Conservation (phyloP, 2,113 vertebrate species). For the Sylvilagus bachmani region DNA sequence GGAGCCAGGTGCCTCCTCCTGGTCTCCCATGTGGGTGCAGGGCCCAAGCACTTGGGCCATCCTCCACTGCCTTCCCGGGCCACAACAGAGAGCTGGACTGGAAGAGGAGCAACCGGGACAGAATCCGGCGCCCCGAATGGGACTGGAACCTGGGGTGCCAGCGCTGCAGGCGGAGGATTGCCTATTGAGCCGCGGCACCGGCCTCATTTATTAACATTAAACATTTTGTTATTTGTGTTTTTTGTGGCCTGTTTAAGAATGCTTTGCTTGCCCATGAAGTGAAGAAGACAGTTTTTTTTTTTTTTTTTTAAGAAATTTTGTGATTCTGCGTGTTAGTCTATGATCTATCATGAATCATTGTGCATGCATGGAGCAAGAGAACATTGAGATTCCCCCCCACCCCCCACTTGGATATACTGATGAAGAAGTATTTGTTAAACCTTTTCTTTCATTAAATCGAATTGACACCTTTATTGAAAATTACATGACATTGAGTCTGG, state of each 20-base stretch:
- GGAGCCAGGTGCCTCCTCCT: no score
- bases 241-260: background rate
- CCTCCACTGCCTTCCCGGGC: no score
- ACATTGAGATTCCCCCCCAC: background rate
- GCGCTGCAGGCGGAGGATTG: no score
- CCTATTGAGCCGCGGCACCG: no score
- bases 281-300: background rate
- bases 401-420: background rate
- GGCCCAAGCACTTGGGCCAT: no score
- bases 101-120: no score
- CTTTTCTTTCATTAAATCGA: background rate
- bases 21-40: no score
- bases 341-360: background rate
- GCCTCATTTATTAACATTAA: background rate
- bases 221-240: background rate
- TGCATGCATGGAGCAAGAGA: conserved; percentile 13
- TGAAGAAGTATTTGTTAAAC: conserved; percentile 23
- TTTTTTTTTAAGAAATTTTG: background rate
- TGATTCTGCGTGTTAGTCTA: background rate
- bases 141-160: no score
- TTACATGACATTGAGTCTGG: background rate
- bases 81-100: no score
- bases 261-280: conserved; percentile 9
- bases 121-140: no score
- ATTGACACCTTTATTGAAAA: conserved; percentile 9